Percentiles rank a stretch among this genome's conserved stretches.
These are phyloP conservation scores for Willisornis vidua DNA, from an alignment of 2,113 vertebrate species.

Conservation along the genomic window DNA sequence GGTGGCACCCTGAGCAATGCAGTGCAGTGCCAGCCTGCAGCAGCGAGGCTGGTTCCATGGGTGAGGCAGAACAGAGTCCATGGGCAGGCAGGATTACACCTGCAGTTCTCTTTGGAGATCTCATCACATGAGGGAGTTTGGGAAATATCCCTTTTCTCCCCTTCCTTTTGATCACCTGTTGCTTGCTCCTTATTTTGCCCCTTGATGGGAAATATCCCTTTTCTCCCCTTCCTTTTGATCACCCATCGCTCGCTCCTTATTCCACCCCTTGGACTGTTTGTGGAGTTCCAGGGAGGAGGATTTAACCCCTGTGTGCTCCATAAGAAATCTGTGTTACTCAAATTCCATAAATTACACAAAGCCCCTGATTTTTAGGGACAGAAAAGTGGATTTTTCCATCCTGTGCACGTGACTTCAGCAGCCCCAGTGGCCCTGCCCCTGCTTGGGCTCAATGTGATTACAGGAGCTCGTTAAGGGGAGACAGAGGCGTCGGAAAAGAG, in stretches of 20 bases:
- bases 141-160: background rate
- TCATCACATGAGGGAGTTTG: rapidly evolving
- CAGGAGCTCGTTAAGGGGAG: conserved; percentile 21
- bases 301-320: background rate
- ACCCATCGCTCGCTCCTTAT: background rate
- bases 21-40: background rate
- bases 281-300: background rate
- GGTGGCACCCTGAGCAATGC: background rate
- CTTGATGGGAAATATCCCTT: background rate
- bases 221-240: background rate
- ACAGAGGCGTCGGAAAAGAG: background rate
- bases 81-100: background rate
- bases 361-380: background rate
- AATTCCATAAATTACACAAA: background rate
- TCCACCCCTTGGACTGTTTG: background rate
- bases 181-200: background rate
- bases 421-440: background rate
- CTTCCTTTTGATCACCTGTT: background rate
- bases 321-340: background rate
- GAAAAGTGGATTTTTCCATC: background rate
- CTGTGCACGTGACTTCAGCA: background rate
- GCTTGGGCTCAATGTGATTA: conserved; percentile 30
- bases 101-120: background rate
- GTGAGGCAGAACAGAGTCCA: background rate
- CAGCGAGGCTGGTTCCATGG: background rate